These are phyloP conservation scores for Hirtodrosophila histrioides DNA, from an alignment of 2,888 invertebrate species.

Conservation along the genomic window DNA sequence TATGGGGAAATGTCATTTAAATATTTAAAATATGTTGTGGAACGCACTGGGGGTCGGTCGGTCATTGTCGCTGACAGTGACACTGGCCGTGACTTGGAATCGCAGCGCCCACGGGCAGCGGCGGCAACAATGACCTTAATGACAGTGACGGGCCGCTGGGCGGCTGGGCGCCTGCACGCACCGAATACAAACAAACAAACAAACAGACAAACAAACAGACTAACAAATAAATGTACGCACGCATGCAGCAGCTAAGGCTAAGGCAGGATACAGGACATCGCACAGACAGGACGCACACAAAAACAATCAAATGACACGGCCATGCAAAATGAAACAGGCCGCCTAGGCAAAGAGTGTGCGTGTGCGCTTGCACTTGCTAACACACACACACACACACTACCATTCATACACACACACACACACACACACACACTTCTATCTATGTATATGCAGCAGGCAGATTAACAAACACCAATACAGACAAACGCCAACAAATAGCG, in stretches of 20 bases:
- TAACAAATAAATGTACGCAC: constrained; percentile 30
- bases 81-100: constrained; percentile 18
- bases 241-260: constrained; percentile 26
- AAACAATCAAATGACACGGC: constrained; percentile 27
- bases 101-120: not conserved
- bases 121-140: constrained; percentile 69
- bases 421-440: constrained; percentile 7
- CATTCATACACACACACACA: constrained; percentile 6
- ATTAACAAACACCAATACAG: constrained; percentile 57
- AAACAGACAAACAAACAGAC: constrained; percentile 50
- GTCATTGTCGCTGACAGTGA: constrained; percentile 39
- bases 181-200: constrained; percentile 40
- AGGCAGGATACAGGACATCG: constrained; percentile 29
- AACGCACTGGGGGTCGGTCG: constrained; percentile 25
- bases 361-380: constrained; percentile 32
- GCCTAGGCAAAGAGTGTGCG: constrained; percentile 13
- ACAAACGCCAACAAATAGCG: constrained; percentile 71
- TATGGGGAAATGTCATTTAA: constrained; percentile 58
- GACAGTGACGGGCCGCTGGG: constrained; percentile 71
- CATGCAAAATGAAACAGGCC: constrained; percentile 35
- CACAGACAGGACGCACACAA: constrained; percentile 16
- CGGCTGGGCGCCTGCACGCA: constrained; percentile 38
- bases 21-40: constrained; percentile 64
- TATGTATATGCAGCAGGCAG: constrained; percentile 23
- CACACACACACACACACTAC: constrained; percentile 32